Base-by-base conservation (phyloP, 1,140 invertebrate species). In the Drosophila quadrilineata region DNA sequence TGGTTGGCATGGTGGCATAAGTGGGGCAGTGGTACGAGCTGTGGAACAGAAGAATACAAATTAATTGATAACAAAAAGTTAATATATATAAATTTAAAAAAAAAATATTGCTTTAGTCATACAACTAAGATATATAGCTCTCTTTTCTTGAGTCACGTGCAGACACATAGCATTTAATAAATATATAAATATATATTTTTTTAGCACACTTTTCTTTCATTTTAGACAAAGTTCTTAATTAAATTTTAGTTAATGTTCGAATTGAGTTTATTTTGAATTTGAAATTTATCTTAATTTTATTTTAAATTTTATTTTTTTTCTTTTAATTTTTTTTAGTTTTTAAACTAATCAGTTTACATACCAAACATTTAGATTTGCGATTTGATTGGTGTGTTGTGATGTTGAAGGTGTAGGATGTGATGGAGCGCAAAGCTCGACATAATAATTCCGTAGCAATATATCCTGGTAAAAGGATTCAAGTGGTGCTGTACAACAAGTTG, bases 401-500 rank as follows among this genome's bases (percentile, higher is more conserved):
- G 77, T 85, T 84, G 77, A 74, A 85, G 77, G 77, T 85, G 77
- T 84, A 85, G 77, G 75, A 86, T 85, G 84, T 82, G 77, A 64
- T 85, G 80, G 79, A 85, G 79, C 74, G 75, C 80, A 46, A 71
- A 85, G 79, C 79, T 85, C 79, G 66, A 85, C 80, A 85, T 79
- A 85, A 85, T 85, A 85, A 84, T 87, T 87, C 84, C 84, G 76
- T 85, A 84, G 84, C 79, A 85, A 87, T 72, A 79, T 75, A 84
- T 84, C 84, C 84, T 88, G 84, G 84, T 84, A 85, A 77, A 87
- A 88, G 79, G 85, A 88, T 87, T 87, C 84, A 87, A 87, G 86
- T 87, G 82, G 84, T 87, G 82, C 77, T 86, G 73, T 87, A 87
- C 82, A 87, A 87, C 84, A 87, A 84, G 85, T 87, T 77, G 77